Conservation (phyloP, 2,113 vertebrate genomes). For the Oryzias curvinotus region DNA sequence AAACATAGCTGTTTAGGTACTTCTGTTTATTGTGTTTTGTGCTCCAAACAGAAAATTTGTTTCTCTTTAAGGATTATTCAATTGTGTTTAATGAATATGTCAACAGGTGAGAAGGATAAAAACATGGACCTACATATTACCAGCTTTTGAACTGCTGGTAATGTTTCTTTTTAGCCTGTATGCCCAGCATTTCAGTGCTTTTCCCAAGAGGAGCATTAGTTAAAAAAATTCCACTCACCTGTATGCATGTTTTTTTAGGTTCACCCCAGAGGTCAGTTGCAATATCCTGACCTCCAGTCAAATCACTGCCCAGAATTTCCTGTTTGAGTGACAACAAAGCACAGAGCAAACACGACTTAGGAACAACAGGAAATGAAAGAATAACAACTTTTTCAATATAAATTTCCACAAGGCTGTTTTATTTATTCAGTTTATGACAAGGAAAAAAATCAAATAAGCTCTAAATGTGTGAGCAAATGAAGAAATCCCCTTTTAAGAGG, state of each 20-base stretch:
- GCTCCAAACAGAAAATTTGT: no score
- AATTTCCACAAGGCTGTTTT: no score
- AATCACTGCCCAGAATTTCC: slow-evolving; percentile 40
- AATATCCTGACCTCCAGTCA: slow-evolving; percentile 25
- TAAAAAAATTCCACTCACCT: slow-evolving; percentile 23
- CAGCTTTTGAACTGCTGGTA: neutral
- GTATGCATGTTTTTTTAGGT: slow-evolving; percentile 7
- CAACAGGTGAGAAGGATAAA: no score
- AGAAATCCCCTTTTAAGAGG: no score
- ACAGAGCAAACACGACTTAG: slow-evolving; percentile 2
- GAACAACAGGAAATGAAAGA: neutral
- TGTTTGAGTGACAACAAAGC: slow-evolving; percentile 28
- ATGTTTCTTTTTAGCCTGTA: neutral
- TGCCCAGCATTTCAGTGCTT: neutral
- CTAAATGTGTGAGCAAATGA: no score
- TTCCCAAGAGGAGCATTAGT: slow-evolving; percentile 14
- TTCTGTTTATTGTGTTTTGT: no score
- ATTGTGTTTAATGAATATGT: no score
- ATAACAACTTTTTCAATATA: neutral
- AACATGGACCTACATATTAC: no score
- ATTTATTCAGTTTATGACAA: no score
- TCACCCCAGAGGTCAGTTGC: slow-evolving; percentile 35
- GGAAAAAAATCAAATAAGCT: no score
- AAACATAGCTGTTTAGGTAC: no score
- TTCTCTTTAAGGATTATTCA: no score